Conservation (phyloP, 2,888 invertebrate species). For the Aethes cnicana region DNA sequence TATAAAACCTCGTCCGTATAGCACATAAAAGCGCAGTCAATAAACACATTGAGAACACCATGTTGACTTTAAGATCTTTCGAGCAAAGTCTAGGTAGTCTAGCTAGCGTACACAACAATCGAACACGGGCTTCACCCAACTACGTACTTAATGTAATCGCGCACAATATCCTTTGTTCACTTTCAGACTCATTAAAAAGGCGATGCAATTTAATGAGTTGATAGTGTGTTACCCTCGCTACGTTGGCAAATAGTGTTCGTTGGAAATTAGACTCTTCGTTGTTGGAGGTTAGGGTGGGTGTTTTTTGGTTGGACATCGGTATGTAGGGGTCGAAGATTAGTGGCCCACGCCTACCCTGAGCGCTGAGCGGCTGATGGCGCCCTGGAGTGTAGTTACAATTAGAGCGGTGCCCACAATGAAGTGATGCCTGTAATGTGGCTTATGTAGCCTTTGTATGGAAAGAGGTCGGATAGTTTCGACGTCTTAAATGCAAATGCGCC, state of each 20-base stretch:
- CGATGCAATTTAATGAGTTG: constrained; percentile 83
- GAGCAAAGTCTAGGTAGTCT: constrained; percentile 16
- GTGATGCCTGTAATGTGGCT: constrained; percentile 78
- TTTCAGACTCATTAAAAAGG: constrained; percentile 83
- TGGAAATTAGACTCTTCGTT: constrained; percentile 48
- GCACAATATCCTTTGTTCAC: constrained; percentile 82
- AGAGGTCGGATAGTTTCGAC: constrained; percentile 52
- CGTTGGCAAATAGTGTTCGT: constrained; percentile 71
- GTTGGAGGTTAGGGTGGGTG: constrained; percentile 41
- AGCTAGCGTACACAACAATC: constrained; percentile 40
- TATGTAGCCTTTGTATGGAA: constrained; percentile 66
- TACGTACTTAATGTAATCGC: constrained; percentile 80
- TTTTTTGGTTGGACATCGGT: constrained; percentile 59
- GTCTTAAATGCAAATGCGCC: constrained; percentile 30
- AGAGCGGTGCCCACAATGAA: constrained; percentile 81
- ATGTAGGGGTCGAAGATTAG: constrained; percentile 82
- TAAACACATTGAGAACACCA: no score
- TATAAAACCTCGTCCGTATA: no score
- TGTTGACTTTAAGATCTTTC: no score
- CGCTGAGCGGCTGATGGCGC: constrained; percentile 81
- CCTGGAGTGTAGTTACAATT: constrained; percentile 83
- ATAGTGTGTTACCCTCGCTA: constrained; percentile 81
- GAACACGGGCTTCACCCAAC: constrained; percentile 70
- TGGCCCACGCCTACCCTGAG: constrained; percentile 80
- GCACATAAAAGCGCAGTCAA: no score